Percentiles rank a stretch among this genome's conserved stretches.
These are phyloP conservation scores for Chelonus insularis DNA, from an alignment of 1,140 invertebrate genomes.

Conservation along the genomic window DNA sequence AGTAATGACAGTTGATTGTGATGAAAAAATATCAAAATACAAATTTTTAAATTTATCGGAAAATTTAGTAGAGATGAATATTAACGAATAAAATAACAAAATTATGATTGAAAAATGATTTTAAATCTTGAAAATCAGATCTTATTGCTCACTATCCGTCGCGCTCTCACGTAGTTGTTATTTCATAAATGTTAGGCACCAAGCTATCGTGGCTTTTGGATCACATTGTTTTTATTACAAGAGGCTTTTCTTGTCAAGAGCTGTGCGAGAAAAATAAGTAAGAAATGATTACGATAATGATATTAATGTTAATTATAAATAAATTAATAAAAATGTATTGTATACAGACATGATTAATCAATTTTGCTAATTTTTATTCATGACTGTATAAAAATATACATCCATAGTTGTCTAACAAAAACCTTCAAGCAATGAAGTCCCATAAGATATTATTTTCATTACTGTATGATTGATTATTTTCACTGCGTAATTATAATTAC, in stretches of 20 bases:
- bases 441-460: constrained; percentile 30
- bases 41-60: constrained; percentile 7
- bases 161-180: constrained; percentile 25
- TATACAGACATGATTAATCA: too few relatives aligned
- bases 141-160: constrained; percentile 26
- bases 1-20: too few relatives aligned
- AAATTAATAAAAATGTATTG: too few relatives aligned
- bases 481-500: constrained; percentile 16
- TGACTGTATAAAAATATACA: too few relatives aligned
- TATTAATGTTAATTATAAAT: neutral
- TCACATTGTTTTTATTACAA: constrained; percentile 33
- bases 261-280: constrained; percentile 22
- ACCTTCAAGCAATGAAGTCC: constrained; percentile 4
- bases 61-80: too few relatives aligned
- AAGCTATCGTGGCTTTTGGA: constrained; percentile 28
- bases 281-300: constrained; percentile 1
- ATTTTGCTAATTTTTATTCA: too few relatives aligned
- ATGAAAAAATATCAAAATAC: too few relatives aligned
- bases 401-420: too few relatives aligned
- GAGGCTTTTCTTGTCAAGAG: constrained; percentile 28
- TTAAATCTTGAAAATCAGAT: too few relatives aligned
- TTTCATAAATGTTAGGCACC: constrained; percentile 25
- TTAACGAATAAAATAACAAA: too few relatives aligned
- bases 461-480: constrained; percentile 19
- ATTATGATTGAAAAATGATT: too few relatives aligned